Evolutionary conservation across 1,140 invertebrate species (phyloP).

Genomic region (Rhizoglyphus robini): DNA sequence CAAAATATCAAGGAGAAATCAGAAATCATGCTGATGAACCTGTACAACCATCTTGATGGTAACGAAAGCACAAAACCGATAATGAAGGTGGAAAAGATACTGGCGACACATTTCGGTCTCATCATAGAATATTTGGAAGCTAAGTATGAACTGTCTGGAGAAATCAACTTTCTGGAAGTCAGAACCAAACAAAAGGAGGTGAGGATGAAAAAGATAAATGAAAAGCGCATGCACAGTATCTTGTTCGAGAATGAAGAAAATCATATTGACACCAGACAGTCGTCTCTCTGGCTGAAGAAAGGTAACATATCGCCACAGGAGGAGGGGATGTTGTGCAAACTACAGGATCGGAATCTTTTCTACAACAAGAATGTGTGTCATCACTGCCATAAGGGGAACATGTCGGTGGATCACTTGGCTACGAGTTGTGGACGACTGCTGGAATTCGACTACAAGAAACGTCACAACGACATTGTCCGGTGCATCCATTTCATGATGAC

Average conservation of each 20-base stretch:
- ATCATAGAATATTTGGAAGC: neutral
- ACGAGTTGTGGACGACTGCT: neutral
- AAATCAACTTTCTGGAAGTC: neutral
- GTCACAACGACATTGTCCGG: neutral
- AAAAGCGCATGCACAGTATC: neutral
- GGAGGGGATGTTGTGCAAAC: no score
- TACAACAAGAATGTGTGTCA: no score
- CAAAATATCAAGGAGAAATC: neutral
- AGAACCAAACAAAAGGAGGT: neutral
- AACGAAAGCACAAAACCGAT: neutral
- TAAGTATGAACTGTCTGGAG: neutral
- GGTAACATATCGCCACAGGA: no score
- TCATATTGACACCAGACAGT: neutral
- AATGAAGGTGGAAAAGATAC: neutral
- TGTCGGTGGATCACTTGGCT: no score
- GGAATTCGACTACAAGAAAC: neutral
- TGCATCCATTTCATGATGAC: neutral
- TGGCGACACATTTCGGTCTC: neutral
- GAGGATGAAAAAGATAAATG: neutral
- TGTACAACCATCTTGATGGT: neutral
- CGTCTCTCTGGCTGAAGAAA: neutral
- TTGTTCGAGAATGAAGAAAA: neutral
- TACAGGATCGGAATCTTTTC: neutral
- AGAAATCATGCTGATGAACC: neutral
- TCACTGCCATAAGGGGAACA: no score